Base-by-base conservation (phyloP, 2,113 vertebrate species). In the Perca fluviatilis region DNA sequence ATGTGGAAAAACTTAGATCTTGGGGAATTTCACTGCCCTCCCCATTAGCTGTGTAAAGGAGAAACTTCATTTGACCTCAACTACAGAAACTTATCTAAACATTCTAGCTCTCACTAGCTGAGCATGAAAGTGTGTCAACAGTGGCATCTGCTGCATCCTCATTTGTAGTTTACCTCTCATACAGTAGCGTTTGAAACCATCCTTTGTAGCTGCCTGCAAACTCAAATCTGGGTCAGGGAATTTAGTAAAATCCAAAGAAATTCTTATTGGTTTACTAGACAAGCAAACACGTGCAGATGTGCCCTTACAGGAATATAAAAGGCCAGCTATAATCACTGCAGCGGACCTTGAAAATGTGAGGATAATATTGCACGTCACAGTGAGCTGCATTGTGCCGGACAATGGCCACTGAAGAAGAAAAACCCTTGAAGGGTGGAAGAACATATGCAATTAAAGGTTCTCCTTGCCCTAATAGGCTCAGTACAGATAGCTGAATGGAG, bases 361-460 rank as follows among this genome's bases (percentile, higher is more conserved):
- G 76, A 54, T 78, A 86, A 91, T 86, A 88, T 67, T 65, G 61
- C 56, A 62, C 60, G 7, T 86, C 87, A 83, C 60, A 68, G 68
- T 33, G 49, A 86, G 65, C 76, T 30, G 72, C 81, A 78, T 82
- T 80, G 82, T 84, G 71, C 77, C 15, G 66, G 87, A 92, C 89
- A 82, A 85, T 86, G 67, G 74, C 83, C 80, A 83, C 63, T 79
- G 81, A 87, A 90, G 90, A 84, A 82, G 82, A 88, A 89, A 89
- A 91, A 84, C 64, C 84, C 73, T 76, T 80, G 81, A 89, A 89
- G 86, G 85, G 86, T 80, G 84, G 86, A 88, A 85, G 91, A 94
- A 92, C 90, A 90, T 89, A 91, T 90, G 86, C 93, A 93, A 94
- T 95, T 91, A 94, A 95, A 95, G 93, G 92, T 94, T 90, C 82